Evolutionary conservation across 2,888 invertebrate species (phyloP).

Genomic region (Calameuta pallipes): DNA sequence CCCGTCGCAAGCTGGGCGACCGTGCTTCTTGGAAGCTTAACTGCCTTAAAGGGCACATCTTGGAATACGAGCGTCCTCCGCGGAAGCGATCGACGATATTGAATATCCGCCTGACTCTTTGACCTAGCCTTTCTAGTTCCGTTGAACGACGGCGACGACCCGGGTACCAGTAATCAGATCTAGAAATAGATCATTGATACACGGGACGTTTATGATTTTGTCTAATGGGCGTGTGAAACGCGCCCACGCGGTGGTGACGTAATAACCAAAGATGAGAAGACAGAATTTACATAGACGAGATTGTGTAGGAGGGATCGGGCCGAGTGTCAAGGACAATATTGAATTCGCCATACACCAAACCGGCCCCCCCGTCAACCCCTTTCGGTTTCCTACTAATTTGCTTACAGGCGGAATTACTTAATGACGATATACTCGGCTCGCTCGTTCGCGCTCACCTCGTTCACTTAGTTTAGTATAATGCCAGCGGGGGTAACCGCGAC

Average conservation of each 20-base stretch:
- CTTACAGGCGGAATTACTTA: conserved; percentile 44
- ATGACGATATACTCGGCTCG: conserved; percentile 39
- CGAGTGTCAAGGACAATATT: not conserved
- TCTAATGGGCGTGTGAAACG: not conserved
- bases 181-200: not conserved
- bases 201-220: not conserved
- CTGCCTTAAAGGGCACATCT: conserved; percentile 31
- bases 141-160: not conserved
- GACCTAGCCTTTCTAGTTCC: not conserved
- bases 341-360: not conserved
- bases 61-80: conserved; percentile 32
- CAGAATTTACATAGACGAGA: not conserved
- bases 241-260: too few species aligned
- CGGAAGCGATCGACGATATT: conserved; percentile 43
- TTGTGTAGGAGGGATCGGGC: not conserved
- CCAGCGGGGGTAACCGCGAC: conserved; percentile 48
- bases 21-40: conserved; percentile 38
- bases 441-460: conserved; percentile 44
- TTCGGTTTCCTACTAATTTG: not conserved
- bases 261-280: not conserved
- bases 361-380: not conserved
- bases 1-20: conserved; percentile 27
- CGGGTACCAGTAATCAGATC: not conserved
- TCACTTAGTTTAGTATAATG: conserved; percentile 51
- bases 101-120: conserved; percentile 46